Evolutionary conservation across 1,140 invertebrate species (phyloP).

Genomic region (Stenopsyche tienmushanensis): DNA sequence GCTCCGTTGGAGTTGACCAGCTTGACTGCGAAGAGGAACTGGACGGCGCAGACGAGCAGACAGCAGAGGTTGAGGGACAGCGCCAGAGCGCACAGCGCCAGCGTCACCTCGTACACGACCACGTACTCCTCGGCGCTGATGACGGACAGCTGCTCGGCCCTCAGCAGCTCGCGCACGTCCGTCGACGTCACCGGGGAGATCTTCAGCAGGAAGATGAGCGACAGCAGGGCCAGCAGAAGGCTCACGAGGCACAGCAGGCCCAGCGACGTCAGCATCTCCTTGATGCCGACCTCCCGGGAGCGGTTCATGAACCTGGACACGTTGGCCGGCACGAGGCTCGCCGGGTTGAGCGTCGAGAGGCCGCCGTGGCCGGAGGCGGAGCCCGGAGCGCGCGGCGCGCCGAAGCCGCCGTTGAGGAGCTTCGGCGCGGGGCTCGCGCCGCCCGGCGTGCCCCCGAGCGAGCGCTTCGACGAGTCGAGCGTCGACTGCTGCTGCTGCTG

Average conservation of each 20-base stretch:
- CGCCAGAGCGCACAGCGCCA: slow-evolving; percentile 84
- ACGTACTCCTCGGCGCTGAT: slow-evolving; percentile 74
- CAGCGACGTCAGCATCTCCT: slow-evolving; percentile 81
- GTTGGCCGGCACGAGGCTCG: slow-evolving; percentile 54
- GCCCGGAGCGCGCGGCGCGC: slow-evolving; percentile 56
- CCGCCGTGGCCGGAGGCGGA: slow-evolving; percentile 40
- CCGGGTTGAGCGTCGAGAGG: slow-evolving; percentile 49
- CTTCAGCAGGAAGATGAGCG: slow-evolving; percentile 81
- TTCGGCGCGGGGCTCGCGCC: slow-evolving; percentile 55
- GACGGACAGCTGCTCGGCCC: slow-evolving; percentile 59
- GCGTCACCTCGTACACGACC: slow-evolving; percentile 86
- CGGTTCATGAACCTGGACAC: slow-evolving; percentile 51
- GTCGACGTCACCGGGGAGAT: slow-evolving; percentile 65
- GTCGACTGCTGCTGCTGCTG: slow-evolving; percentile 64
- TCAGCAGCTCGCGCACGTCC: slow-evolving; percentile 57
- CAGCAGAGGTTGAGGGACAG: slow-evolving; percentile 87
- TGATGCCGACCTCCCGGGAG: slow-evolving; percentile 62
- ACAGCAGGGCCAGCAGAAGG: slow-evolving; percentile 76
- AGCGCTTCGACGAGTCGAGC: slow-evolving; percentile 69
- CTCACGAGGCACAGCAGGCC: slow-evolving; percentile 84
- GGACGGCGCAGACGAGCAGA: slow-evolving; percentile 88
- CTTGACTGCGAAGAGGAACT: slow-evolving; percentile 91
- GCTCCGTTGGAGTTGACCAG: slow-evolving; percentile 74
- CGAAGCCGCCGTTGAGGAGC: slow-evolving; percentile 56
- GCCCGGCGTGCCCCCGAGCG: slow-evolving; percentile 63